Percentiles rank a stretch among this genome's conserved stretches.
Conservation (phyloP, 2,797 vertebrate species). For the Cossypha niveicapilla region DNA sequence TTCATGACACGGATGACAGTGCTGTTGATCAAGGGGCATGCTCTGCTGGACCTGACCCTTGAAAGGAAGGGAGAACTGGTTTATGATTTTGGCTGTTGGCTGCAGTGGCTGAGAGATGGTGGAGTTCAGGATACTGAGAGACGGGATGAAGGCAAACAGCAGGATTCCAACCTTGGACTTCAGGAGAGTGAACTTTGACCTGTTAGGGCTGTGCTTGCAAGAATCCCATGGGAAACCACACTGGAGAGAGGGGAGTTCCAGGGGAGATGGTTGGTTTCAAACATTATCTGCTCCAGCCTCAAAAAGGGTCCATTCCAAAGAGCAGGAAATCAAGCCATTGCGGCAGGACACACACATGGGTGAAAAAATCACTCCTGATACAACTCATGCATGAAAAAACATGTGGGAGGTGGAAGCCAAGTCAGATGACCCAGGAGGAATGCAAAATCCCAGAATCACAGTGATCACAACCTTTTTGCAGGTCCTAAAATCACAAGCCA, state of each 20-base stretch:
- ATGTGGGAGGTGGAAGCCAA: background rate
- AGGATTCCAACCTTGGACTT: background rate
- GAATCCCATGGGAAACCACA: background rate
- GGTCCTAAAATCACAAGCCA: background rate
- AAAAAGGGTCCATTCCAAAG: background rate
- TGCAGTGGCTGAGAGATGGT: background rate
- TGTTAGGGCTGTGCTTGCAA: background rate
- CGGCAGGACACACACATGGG: background rate
- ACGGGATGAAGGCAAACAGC: background rate
- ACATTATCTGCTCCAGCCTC: background rate
- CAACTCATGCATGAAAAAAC: background rate
- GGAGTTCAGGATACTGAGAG: background rate
- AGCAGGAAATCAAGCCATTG: background rate
- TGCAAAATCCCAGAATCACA: background rate
- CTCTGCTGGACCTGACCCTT: background rate
- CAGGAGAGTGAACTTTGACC: background rate
- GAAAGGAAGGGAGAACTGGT: background rate
- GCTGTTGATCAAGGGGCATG: background rate
- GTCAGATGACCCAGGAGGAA: background rate
- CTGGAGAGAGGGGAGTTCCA: background rate
- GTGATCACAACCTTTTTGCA: background rate
- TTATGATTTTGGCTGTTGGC: background rate
- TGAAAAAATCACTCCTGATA: background rate
- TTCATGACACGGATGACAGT: rapidly evolving
- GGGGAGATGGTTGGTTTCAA: background rate